These are phyloP conservation scores for Nudaria mundana DNA, from an alignment of 2,888 invertebrate species.

Conservation along the genomic window DNA sequence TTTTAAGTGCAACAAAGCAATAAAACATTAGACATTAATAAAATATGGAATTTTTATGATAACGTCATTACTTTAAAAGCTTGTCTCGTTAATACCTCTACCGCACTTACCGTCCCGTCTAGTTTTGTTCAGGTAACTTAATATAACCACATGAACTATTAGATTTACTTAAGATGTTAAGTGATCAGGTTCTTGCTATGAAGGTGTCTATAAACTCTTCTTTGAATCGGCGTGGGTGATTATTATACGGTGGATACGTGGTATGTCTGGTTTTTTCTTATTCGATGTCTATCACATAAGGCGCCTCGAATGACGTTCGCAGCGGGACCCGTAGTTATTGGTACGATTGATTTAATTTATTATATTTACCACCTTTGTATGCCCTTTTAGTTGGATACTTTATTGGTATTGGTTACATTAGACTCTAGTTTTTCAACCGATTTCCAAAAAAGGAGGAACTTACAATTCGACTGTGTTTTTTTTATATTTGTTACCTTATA, in stretches of 20 bases:
- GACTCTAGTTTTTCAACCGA: too few relatives aligned
- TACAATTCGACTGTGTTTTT: too few relatives aligned
- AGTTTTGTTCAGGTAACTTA: conserved; percentile 40
- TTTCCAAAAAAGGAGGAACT: too few relatives aligned
- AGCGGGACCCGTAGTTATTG: conserved; percentile 54
- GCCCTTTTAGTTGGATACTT: conserved; percentile 35
- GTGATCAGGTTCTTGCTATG: conserved; percentile 54
- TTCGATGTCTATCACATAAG: conserved; percentile 63
- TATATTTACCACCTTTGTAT: conserved; percentile 49
- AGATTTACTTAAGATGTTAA: conserved; percentile 48
- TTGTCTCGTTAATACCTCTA: conserved; percentile 1
- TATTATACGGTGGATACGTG: conserved; percentile 34
- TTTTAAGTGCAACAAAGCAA: too few relatives aligned
- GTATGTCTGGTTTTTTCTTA: conserved; percentile 36
- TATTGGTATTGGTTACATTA: too few relatives aligned
- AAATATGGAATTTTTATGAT: conserved; percentile 13
- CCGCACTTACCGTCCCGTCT: conserved; percentile 16
- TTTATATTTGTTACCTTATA: too few relatives aligned
- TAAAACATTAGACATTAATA: conserved; percentile 3
- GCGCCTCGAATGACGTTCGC: conserved; percentile 62
- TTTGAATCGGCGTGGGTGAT: conserved; percentile 69
- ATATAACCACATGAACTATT: conserved; percentile 41
- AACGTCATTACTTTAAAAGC: background rate
- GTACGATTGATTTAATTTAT: conserved; percentile 65
- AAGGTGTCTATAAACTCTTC: conserved; percentile 70